A percentile compares a stretch with the other conserved stretches of the same genome.
Evolutionary conservation across 1,140 invertebrate species (phyloP).

Genomic region (fruit fly (Drosophila melanogaster)): Release_6_plus_ISO1_MT NT_033777.3:6802001-6802500

Average conservation of each 20-base stretch:
- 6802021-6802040: conserved; percentile 36
- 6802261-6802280: conserved; percentile 39
- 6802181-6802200: conserved; percentile 43
- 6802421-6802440: conserved; percentile 56
- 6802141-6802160: conserved; percentile 31
- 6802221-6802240: conserved; percentile 74
- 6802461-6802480: too few relatives aligned
- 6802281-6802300: conserved; percentile 40
- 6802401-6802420: conserved; percentile 52
- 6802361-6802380: conserved; percentile 67
- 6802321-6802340: conserved; percentile 69
- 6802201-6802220: conserved; percentile 74
- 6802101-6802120: conserved; percentile 52
- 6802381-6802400: conserved; percentile 43
- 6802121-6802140: conserved; percentile 16
- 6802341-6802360: conserved; percentile 72
- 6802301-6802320: conserved; percentile 64
- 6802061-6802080: conserved; percentile 83
- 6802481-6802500: neutral
- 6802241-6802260: conserved; percentile 37
- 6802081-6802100: conserved; percentile 71
- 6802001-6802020: conserved; percentile 25
- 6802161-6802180: conserved; percentile 62
- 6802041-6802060: conserved; percentile 24
- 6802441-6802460: neutral